These are phyloP conservation scores for Allochrocebus solatus DNA, from an alignment of 2,797 vertebrate species.

Conservation along the genomic window DNA sequence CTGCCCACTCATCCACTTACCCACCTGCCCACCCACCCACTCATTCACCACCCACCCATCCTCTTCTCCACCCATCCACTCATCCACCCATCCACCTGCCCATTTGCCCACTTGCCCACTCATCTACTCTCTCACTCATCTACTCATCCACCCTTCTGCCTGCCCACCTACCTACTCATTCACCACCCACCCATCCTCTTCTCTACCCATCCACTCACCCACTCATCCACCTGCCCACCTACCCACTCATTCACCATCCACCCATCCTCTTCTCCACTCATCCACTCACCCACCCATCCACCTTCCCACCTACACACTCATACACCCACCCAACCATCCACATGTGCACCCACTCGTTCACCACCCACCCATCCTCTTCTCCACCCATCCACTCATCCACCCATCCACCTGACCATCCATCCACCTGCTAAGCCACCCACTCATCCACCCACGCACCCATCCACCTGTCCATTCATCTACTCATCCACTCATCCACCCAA, in stretches of 20 bases:
- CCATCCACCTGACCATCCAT: rapidly evolving
- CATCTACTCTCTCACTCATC: no score
- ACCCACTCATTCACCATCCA: not conserved
- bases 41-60: not conserved
- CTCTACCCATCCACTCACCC: not conserved
- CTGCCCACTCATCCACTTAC: not conserved
- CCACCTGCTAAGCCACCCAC: no score
- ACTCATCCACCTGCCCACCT: rapidly evolving
- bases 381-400: rapidly evolving
- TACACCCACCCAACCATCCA: not conserved
- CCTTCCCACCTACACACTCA: rapidly evolving
- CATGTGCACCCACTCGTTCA: rapidly evolving
- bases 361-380: not conserved
- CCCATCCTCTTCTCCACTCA: no score
- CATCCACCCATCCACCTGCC: not conserved
- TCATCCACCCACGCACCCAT: not conserved
- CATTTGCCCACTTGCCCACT: no score
- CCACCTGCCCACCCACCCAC: not conserved
- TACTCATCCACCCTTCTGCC: rapidly evolving
- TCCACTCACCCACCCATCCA: not conserved
- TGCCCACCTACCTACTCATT: rapidly evolving
- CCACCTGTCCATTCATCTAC: not conserved
- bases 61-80: not conserved
- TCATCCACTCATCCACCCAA: rapidly evolving
- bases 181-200: rapidly evolving